Percentiles rank a stretch among this genome's conserved stretches.
These are phyloP conservation scores for Pachliopta kotzebuea DNA, from an alignment of 2,888 invertebrate species.

Conservation along the genomic window DNA sequence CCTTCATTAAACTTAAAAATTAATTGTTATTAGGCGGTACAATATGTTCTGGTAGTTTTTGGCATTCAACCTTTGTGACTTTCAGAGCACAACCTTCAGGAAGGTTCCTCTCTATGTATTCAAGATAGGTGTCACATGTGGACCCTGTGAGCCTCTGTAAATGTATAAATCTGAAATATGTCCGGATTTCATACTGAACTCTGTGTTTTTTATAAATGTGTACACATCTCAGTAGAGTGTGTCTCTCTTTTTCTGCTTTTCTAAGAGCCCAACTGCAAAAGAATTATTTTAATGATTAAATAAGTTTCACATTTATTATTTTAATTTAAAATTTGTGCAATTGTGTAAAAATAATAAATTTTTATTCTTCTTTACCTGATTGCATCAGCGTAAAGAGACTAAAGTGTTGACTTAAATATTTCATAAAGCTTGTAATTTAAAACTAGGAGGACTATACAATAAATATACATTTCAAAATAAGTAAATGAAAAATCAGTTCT, in stretches of 20 bases:
- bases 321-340: neutral
- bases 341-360: neutral
- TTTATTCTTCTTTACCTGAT: neutral
- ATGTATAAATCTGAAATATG: constrained; percentile 92
- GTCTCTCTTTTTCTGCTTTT: constrained; percentile 87
- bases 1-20: neutral
- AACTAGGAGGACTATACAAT: no score
- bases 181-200: constrained; percentile 97
- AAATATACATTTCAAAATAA: no score
- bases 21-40: constrained; percentile 52
- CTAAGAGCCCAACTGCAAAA: constrained; percentile 85
- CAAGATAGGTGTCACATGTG: constrained; percentile 96
- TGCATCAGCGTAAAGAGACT: no score
- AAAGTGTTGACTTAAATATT: no score
- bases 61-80: constrained; percentile 87
- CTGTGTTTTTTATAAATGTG: constrained; percentile 96
- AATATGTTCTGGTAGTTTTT: constrained; percentile 78
- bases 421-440: no score
- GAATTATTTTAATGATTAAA: constrained; percentile 4
- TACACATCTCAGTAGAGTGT: constrained; percentile 91
- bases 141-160: constrained; percentile 94
- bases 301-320: neutral
- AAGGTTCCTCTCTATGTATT: constrained; percentile 97
- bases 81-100: constrained; percentile 98
- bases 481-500: no score